These are phyloP conservation scores for Formica selysi DNA, from an alignment of 1,140 invertebrate genomes.

Conservation along the genomic window DNA sequence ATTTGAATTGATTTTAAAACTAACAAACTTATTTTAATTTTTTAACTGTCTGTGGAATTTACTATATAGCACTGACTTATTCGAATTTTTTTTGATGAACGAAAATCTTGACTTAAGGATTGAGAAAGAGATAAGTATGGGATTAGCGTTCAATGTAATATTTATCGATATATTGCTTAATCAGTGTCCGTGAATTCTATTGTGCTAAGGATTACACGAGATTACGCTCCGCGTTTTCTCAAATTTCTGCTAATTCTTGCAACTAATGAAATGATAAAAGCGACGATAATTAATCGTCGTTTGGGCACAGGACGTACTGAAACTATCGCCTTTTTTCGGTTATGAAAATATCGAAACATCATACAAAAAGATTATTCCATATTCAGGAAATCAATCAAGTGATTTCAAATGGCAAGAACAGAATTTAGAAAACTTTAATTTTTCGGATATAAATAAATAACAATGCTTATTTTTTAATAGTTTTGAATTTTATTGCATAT, in stretches of 20 bases:
- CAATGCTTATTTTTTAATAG: background rate
- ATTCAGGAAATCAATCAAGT: background rate
- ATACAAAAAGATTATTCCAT: background rate
- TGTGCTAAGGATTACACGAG: conserved; percentile 26
- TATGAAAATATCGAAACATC: background rate
- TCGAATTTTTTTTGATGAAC: background rate
- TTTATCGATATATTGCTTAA: conserved; percentile 55
- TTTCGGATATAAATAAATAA: background rate
- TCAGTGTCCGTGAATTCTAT: conserved; percentile 50
- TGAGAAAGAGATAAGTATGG: conserved; percentile 48
- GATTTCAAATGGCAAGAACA: background rate
- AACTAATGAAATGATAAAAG: background rate
- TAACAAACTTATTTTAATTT: background rate
- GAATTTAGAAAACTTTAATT: background rate
- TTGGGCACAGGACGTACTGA: background rate
- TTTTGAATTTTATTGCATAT: background rate
- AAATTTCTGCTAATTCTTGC: conserved; percentile 43
- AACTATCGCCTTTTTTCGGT: conserved; percentile 11
- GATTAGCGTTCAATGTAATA: conserved; percentile 51
- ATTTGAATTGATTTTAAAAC: background rate
- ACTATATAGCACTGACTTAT: background rate
- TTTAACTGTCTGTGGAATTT: background rate
- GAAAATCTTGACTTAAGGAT: background rate
- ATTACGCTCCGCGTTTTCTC: conserved; percentile 22
- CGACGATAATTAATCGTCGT: conserved; percentile 2